Percentiles rank a stretch among this genome's conserved stretches.
Conservation (phyloP, 37 sponge, comb jelly and placozoan genomes). For the Agelas oroides region DNA sequence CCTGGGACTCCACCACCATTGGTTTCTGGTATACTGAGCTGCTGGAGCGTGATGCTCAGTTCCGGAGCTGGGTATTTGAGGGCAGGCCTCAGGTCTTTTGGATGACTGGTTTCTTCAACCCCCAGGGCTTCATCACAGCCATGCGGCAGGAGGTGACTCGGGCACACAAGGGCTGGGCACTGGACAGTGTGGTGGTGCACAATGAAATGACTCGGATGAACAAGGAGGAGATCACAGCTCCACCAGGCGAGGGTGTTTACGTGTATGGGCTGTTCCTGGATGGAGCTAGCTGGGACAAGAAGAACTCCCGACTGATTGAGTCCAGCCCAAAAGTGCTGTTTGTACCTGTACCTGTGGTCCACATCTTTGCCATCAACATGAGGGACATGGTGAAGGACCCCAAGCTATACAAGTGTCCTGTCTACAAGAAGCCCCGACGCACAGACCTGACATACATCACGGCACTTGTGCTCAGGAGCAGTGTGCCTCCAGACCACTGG, state of each 20-base stretch:
- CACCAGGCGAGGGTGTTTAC: constrained; percentile 97
- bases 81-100: constrained; percentile 95
- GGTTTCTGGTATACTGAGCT: constrained; percentile 99
- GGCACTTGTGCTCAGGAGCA: constrained; percentile 78
- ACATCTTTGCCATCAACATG: constrained; percentile 92
- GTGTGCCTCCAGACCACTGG: constrained; percentile 94
- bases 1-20: constrained; percentile 98
- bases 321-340: constrained; percentile 95
- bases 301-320: constrained; percentile 77
- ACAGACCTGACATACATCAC: constrained; percentile 98
- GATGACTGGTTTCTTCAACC: constrained; percentile 99
- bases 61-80: constrained; percentile 92
- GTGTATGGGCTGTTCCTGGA: constrained; percentile 96
- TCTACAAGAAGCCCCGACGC: constrained; percentile 97
- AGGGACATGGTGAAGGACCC: constrained; percentile 62
- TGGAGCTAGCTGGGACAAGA: constrained; percentile 99
- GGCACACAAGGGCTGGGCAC: constrained; percentile 99
- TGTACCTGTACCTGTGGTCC: constrained; percentile 86
- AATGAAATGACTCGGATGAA: constrained; percentile 92
- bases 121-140: constrained; percentile 99
- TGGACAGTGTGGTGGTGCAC: constrained; percentile 96
- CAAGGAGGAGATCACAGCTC: constrained; percentile 89
- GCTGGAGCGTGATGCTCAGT: constrained; percentile 96
- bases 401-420: constrained; percentile 96
- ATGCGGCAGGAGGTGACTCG: constrained; percentile 98